Evolutionary conservation across 2,888 invertebrate genomes (phyloP), one percentile per base, ranked within the genome.

Genomic region (Protodeltote pygarga): DNA sequence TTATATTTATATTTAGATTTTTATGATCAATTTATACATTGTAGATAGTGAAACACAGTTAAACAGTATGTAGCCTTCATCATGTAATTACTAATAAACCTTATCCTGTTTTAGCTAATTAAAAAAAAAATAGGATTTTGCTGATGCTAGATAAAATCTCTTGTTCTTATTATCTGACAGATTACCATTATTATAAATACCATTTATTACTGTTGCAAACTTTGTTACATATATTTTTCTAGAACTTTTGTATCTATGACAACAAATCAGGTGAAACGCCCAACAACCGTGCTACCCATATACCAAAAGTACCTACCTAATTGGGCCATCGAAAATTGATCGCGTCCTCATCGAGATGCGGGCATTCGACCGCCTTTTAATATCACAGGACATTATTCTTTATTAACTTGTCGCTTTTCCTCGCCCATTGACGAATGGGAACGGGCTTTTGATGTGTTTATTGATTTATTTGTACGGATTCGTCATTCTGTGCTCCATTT

Each of bases 311-410:
- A n/a, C n/a, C n/a, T n/a, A n/a, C n/a, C n/a, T n/a, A 88, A 89
- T 88, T 86, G 82, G 79, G 73, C 69, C 75, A 76, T 75, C 75
- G 79, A 79, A 81, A 87, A 87, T 85, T 82, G 82, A 83, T 82
- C 77, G 72, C 44, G 60, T 63, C 65, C 66, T 68, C 68, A 71
- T 69, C 65, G 77, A 73, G 79, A 87, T 86, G 81, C 85, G 85
- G 85, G 85, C 65, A 74, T 66, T 72, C 64, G 33, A 53, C 42
- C 71, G 73, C 70, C 71, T 72, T 71, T 72, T 74, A 70, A 81
- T 87, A 81, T 79, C 78, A 61, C 63, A 51, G 58, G 65, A 58
- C 70, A 77, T 67, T 70, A 64, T 33, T 66, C 70, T 70, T 51
- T 70, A 69, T 70, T 67, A 70, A 66, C 48, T 58, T 63, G 66